phyloP scores from a whole-genome alignment of 2,797 vertebrate genomes.

The Sebastes melanostomus region DNA sequence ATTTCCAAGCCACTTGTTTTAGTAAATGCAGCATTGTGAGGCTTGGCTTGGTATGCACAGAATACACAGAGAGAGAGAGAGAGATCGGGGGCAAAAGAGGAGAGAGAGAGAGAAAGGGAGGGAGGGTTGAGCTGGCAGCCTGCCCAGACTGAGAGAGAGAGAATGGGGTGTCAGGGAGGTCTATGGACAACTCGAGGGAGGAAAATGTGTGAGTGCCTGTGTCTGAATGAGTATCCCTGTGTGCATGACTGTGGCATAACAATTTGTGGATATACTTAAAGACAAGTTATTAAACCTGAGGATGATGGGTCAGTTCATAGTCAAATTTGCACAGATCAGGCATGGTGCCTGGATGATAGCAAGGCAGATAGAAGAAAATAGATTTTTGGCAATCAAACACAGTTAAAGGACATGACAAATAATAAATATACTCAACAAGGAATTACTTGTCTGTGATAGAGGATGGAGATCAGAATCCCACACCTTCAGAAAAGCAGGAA shows the following conservation, averaged over 20 bases:
- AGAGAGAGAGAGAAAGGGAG: conserved; percentile 25
- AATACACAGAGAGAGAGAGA: conserved; percentile 62
- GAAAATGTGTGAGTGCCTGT: not conserved
- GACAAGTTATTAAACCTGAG: conserved; percentile 9
- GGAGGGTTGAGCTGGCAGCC: conserved; percentile 40
- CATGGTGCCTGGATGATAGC: not conserved
- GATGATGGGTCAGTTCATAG: not conserved
- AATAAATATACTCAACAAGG: not conserved
- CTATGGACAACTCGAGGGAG: conserved; percentile 31
- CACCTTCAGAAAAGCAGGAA: not conserved
- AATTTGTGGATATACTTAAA: not conserved
- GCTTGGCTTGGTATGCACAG: conserved; percentile 64
- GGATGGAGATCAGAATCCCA: not conserved
- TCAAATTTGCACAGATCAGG: not conserved
- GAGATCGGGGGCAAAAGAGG: conserved; percentile 26
- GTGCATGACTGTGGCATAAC: not conserved
- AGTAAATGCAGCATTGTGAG: conserved; percentile 75
- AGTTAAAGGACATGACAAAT: not conserved
- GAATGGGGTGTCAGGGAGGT: conserved; percentile 45
- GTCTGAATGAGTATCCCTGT: conserved; percentile 1
- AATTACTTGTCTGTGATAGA: not conserved
- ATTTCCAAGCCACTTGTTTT: conserved; percentile 69
- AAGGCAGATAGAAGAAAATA: not conserved
- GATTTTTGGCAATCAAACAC: not conserved
- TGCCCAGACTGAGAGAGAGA: conserved; percentile 53